phyloP scores from a whole-genome alignment of 2,113 vertebrate species.

The Ivindomyrus marchei region DNA sequence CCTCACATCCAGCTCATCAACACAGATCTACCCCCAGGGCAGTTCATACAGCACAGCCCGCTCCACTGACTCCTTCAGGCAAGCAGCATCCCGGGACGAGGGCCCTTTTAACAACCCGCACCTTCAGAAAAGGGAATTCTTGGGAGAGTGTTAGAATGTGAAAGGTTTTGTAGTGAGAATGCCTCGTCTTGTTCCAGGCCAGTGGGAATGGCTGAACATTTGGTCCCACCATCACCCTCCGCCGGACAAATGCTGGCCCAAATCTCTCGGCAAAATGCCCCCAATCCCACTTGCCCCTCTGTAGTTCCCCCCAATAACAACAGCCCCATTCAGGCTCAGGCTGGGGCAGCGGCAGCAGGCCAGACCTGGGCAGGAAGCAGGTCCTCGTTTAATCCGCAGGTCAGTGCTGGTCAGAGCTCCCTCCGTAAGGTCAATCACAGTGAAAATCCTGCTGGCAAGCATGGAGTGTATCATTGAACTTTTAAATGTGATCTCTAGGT shows the following conservation, averaged over 20 bases:
- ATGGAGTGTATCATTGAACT: not conserved
- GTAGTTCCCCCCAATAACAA: slow-evolving; percentile 46
- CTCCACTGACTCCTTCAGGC: slow-evolving; percentile 79
- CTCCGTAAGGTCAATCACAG: not conserved
- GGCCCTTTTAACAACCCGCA: not conserved
- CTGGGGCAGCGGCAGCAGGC: slow-evolving; percentile 35
- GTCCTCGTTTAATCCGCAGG: slow-evolving; percentile 78
- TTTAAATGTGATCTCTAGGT: slow-evolving; percentile 39
- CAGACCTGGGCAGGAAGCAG: slow-evolving; percentile 61
- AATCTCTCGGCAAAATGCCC: slow-evolving; percentile 77
- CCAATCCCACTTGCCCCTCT: slow-evolving; percentile 55
- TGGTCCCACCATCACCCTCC: slow-evolving; percentile 63
- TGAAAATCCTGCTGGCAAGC: not conserved
- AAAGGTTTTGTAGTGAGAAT: not conserved
- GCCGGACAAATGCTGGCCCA: slow-evolving; percentile 80
- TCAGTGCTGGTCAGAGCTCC: slow-evolving; percentile 34
- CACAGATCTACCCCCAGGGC: slow-evolving; percentile 71
- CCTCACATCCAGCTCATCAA: slow-evolving; percentile 66
- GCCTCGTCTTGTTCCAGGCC: slow-evolving; percentile 48
- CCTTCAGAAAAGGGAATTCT: not conserved
- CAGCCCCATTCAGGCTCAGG: slow-evolving; percentile 44
- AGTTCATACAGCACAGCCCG: slow-evolving; percentile 65
- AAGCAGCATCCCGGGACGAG: slow-evolving; percentile 1
- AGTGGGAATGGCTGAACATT: slow-evolving; percentile 59
- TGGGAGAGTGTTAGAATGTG: not conserved